Evolutionary conservation across 2,113 vertebrate genomes (phyloP).

Genomic region (Pycnonotus jocosus): DNA sequence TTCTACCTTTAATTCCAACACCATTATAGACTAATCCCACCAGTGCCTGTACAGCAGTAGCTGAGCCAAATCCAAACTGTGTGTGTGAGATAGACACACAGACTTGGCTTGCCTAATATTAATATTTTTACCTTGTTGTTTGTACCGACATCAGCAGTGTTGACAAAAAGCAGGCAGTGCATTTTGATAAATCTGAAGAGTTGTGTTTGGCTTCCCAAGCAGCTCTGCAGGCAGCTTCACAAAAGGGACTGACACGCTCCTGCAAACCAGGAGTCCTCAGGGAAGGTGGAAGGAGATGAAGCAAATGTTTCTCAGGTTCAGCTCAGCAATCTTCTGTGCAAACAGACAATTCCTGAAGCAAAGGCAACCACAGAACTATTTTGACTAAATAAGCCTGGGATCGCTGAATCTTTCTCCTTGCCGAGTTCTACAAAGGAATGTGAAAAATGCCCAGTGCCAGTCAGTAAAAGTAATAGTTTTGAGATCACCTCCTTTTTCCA

Average conservation of each 20-base stretch:
- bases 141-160: background rate
- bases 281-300: background rate
- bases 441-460: background rate
- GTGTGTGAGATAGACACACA: background rate
- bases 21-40: background rate
- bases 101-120: background rate
- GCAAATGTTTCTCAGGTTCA: background rate
- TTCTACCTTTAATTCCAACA: background rate
- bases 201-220: background rate
- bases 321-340: background rate
- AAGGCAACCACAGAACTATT: background rate
- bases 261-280: rapidly evolving
- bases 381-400: background rate
- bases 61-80: background rate
- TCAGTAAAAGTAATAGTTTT: background rate
- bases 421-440: background rate
- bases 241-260: background rate
- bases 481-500: background rate
- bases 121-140: background rate
- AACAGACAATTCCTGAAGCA: background rate
- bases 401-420: background rate
- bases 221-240: background rate
- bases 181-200: background rate
- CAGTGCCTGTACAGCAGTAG: background rate
- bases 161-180: background rate